Evolutionary conservation across 2,888 invertebrate species (phyloP).

Genomic region (Tenthredo distinguenda): DNA sequence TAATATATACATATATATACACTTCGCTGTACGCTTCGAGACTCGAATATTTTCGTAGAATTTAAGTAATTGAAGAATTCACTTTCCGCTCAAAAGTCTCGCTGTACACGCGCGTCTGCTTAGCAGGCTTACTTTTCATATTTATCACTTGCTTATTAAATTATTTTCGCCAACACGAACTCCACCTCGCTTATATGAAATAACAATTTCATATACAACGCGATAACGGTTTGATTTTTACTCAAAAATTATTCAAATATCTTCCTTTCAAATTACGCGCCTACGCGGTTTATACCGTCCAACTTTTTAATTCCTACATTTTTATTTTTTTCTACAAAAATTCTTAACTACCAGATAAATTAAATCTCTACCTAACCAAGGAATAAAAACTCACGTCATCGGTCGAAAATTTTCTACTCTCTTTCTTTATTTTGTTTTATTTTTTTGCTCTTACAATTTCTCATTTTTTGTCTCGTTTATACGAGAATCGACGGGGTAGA

Average conservation of each 20-base stretch:
- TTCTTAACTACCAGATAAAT: background rate
- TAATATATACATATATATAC: background rate
- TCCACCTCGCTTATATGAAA: background rate
- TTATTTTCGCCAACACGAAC: background rate
- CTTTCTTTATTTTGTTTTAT: background rate
- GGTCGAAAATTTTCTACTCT: background rate
- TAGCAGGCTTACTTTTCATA: background rate
- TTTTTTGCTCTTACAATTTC: background rate
- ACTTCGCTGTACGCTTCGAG: background rate
- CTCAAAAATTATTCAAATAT: background rate
- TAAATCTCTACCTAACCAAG: background rate
- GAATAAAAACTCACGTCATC: background rate
- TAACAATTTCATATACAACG: background rate
- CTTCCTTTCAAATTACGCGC: background rate
- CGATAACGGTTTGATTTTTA: background rate
- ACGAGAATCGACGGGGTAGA: background rate
- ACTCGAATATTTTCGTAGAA: background rate
- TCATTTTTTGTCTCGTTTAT: background rate
- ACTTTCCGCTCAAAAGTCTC: background rate
- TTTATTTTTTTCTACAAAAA: background rate
- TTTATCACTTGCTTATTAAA: background rate
- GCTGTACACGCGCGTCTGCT: background rate
- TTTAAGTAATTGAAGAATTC: constrained; percentile 8
- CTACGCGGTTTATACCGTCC: background rate
- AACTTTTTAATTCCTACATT: background rate